Percentiles rank a stretch among this genome's conserved stretches.
Conservation (phyloP, 2,113 vertebrate genomes). For the Rhynchopsitta pachyrhyncha region DNA sequence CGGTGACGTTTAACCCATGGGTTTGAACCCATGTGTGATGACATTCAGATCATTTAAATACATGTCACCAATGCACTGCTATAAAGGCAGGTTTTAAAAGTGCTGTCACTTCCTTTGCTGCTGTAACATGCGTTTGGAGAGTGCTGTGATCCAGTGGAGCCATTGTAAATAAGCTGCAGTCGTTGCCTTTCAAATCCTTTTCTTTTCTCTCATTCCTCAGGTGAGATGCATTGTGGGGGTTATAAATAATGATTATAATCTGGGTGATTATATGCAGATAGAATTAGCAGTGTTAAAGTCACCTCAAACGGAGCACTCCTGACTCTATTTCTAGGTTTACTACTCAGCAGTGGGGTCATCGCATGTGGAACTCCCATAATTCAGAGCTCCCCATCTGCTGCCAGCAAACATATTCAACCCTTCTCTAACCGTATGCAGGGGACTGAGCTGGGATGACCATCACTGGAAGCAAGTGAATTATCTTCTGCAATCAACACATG, state of each 20-base stretch:
- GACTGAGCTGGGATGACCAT: background rate
- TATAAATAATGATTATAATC: background rate
- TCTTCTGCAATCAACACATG: background rate
- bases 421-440: background rate
- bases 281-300: background rate
- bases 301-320: background rate
- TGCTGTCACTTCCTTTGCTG: slow-evolving; percentile 39
- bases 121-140: slow-evolving; percentile 24
- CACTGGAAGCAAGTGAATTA: background rate
- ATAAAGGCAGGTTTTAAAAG: slow-evolving; percentile 37
- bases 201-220: background rate
- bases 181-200: background rate
- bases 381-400: background rate
- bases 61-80: slow-evolving; percentile 10
- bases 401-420: background rate
- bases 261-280: background rate
- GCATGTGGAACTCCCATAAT: background rate
- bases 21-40: slow-evolving; percentile 24
- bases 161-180: slow-evolving; percentile 24
- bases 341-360: background rate
- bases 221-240: background rate
- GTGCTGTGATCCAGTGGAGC: background rate
- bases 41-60: slow-evolving; percentile 54
- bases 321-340: background rate
- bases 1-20: background rate